Evolutionary conservation across 2,113 vertebrate genomes (phyloP).

Genomic region (Charina bottae): DNA sequence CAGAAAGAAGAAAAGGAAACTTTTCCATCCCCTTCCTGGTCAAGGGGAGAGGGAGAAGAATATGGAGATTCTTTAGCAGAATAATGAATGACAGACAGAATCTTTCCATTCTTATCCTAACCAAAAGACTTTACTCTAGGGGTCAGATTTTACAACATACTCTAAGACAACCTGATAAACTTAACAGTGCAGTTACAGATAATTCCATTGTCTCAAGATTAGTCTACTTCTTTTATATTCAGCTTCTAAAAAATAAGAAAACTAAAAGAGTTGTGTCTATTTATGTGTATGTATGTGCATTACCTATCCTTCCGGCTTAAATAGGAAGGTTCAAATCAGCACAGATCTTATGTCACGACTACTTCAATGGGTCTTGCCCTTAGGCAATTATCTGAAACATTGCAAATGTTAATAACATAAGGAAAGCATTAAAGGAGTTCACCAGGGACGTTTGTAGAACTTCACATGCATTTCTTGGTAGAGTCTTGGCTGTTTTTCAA

Average conservation of each 20-base stretch:
- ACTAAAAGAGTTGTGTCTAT: not conserved
- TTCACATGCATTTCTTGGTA: not conserved
- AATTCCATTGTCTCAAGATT: not conserved
- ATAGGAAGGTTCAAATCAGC: not conserved
- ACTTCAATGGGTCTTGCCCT: not conserved
- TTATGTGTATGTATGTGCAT: not conserved
- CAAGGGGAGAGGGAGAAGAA: not conserved
- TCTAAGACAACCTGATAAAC: not conserved
- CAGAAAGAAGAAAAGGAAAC: not conserved
- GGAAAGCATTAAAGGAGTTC: not conserved
- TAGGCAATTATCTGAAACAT: not conserved
- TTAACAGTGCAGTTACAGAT: not conserved
- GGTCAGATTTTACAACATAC: not conserved
- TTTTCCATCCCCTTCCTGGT: not conserved
- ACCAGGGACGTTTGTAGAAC: not conserved
- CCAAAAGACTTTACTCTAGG: not conserved
- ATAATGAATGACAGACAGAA: not conserved
- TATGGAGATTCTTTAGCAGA: not conserved
- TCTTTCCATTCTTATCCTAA: not conserved
- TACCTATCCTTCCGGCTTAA: not conserved
- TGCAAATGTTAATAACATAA: not conserved
- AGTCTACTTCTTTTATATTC: not conserved
- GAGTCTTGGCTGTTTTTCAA: not conserved
- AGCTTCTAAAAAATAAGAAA: not conserved
- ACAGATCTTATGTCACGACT: not conserved